A percentile compares a stretch with the other conserved stretches of the same genome.
Evolutionary conservation across 2,888 invertebrate genomes (phyloP).

Genomic region (Acleris literana): DNA sequence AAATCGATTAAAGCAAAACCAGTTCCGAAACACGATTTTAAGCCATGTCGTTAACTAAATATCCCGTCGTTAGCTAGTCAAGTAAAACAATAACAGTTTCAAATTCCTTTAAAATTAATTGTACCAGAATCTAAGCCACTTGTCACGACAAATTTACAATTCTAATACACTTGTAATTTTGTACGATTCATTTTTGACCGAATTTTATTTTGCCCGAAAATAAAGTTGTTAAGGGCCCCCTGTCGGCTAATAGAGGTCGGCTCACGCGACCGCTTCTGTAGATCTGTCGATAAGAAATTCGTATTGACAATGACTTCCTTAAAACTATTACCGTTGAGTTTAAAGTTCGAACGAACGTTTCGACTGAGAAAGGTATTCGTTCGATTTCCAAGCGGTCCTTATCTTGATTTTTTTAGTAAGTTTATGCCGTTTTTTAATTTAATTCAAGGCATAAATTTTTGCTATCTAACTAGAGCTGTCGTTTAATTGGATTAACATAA

Average conservation of each 20-base stretch:
- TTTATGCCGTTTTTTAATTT: conserved; percentile 17
- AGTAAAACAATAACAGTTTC: conserved; percentile 32
- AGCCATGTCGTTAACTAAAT: conserved; percentile 26
- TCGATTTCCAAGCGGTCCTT: conserved; percentile 13
- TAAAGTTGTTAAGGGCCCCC: conserved; percentile 70
- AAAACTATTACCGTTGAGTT: conserved; percentile 27
- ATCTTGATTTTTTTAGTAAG: conserved; percentile 17
- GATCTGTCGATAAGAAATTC: conserved; percentile 30
- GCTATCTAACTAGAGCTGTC: conserved; percentile 3
- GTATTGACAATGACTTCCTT: conserved; percentile 35
- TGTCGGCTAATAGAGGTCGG: conserved; percentile 55
- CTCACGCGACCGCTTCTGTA: conserved; percentile 61
- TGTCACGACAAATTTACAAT: conserved; percentile 68
- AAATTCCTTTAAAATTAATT: conserved; percentile 35
- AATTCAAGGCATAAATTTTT: conserved; percentile 12
- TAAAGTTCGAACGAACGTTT: conserved; percentile 10
- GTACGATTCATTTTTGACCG: conserved; percentile 59
- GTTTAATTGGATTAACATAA: background rate
- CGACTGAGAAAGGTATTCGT: conserved; percentile 5
- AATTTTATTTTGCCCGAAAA: conserved; percentile 66
- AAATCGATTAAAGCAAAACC: conserved; percentile 16
- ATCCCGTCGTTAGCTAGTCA: conserved; percentile 25
- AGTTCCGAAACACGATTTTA: conserved; percentile 6
- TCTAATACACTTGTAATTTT: conserved; percentile 65
- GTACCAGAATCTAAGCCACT: conserved; percentile 45